Evolutionary conservation across 2,888 invertebrate species (phyloP), one percentile per base, ranked within the genome.

Genomic region (Drepanosiphum platanoidis): DNA sequence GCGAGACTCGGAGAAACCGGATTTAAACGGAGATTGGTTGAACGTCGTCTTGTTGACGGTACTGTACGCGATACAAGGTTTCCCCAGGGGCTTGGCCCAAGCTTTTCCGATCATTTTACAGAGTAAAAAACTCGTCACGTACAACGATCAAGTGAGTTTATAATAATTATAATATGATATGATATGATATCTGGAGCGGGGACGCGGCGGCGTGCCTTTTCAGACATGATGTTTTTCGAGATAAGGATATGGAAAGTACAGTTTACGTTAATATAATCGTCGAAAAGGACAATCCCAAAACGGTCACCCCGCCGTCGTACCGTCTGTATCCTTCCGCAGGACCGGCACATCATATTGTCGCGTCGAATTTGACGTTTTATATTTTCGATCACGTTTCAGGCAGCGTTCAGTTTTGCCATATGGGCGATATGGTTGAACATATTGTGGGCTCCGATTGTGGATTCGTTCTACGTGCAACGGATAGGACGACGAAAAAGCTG

Each of bases 91-190:
- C 1, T 91, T 99, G 39, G 96, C 96, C 68, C 2, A 11, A 1
- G 97, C 97, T 39, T 94, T 99, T 88, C 99, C 99, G 0, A 96
- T 99, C 95, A 92, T 99, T 82, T 91, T 99, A 83, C 97, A 97
- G 89, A 96, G 97, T 90, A 39, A 36, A 64, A 92, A 95, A 86
- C 95, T 96, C 86, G 96, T 97, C 81, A 96, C 95, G 87, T 99
- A 99, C 90, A 95, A 94, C 88, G 96, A 99, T 90, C 99, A 99
- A 92, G 94, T 92, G 5, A 42, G 61, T 61, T 61, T 1, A n/a
- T n/a, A n/a, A n/a, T n/a, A n/a, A n/a, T n/a, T n/a, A n/a, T n/a
- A n/a, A n/a, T n/a, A n/a, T n/a, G n/a, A n/a, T n/a, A n/a, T n/a
- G n/a, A n/a, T n/a, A n/a, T n/a, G n/a, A n/a, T n/a, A n/a, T n/a